These are phyloP conservation scores for Nothocercus julius DNA, from an alignment of 2,113 vertebrate genomes.

Conservation along the genomic window DNA sequence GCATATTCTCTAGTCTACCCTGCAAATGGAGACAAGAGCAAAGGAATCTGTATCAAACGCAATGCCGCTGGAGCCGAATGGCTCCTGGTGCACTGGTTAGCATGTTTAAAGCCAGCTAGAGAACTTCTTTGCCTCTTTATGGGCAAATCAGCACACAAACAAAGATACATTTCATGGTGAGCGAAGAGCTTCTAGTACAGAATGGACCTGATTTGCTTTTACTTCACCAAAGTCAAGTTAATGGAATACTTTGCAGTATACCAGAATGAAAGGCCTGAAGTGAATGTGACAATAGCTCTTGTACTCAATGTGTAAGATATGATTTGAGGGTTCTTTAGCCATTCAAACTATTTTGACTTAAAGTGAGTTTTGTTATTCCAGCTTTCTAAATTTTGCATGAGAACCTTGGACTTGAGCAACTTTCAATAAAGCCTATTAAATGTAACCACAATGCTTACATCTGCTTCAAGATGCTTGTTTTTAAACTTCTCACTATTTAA, in stretches of 20 bases:
- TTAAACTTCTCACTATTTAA: background rate
- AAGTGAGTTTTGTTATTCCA: background rate
- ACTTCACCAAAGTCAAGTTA: background rate
- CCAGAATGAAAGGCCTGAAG: background rate
- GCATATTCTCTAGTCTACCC: background rate
- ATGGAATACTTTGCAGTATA: background rate
- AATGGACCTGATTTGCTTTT: background rate
- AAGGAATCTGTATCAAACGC: background rate
- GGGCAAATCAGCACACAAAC: background rate
- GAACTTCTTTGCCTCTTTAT: background rate
- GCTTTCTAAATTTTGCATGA: background rate
- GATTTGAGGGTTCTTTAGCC: background rate
- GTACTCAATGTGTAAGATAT: background rate
- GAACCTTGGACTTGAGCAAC: background rate
- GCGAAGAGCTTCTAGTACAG: background rate
- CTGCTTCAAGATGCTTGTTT: constrained; percentile 20
- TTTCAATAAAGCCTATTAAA: background rate
- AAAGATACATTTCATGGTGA: background rate
- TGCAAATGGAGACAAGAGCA: background rate
- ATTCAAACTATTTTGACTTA: background rate
- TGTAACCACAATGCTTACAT: background rate
- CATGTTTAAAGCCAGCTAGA: background rate
- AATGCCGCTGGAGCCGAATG: background rate
- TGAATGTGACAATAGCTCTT: background rate
- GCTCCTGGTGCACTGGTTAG: background rate